Conservation (phyloP, 2,888 invertebrate genomes). For the Opisthograptis luteolata region DNA sequence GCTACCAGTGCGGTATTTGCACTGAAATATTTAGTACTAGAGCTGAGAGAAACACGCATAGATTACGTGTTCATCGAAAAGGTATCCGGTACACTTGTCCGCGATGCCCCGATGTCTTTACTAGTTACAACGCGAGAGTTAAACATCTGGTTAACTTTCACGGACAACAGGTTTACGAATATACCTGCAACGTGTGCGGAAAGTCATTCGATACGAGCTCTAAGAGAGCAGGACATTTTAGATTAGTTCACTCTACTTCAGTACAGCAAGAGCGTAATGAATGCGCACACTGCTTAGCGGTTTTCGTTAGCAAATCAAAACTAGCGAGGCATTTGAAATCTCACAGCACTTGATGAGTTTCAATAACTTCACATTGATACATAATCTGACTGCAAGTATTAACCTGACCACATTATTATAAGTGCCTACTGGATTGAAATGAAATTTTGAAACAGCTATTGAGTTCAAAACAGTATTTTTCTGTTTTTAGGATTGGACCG, state of each 20-base stretch:
- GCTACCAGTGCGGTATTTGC: constrained; percentile 70
- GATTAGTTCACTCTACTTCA: constrained; percentile 51
- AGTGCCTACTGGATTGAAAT: background rate
- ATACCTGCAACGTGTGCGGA: constrained; percentile 59
- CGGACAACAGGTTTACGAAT: constrained; percentile 55
- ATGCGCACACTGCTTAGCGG: constrained; percentile 57
- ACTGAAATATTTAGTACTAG: constrained; percentile 61
- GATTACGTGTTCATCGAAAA: constrained; percentile 61
- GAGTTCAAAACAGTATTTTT: constrained; percentile 35
- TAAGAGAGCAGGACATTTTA: constrained; percentile 63
- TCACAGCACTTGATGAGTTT: constrained; percentile 43
- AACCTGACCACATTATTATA: no score
- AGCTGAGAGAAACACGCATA: constrained; percentile 64
- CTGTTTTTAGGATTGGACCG: constrained; percentile 58
- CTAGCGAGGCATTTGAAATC: constrained; percentile 55
- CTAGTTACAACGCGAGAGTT: constrained; percentile 63
- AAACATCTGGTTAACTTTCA: constrained; percentile 70
- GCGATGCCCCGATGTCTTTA: constrained; percentile 67
- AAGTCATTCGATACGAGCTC: constrained; percentile 64
- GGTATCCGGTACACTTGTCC: constrained; percentile 72
- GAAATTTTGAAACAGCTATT: constrained; percentile 19
- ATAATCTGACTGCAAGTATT: background rate
- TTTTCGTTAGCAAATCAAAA: constrained; percentile 58
- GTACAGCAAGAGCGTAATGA: constrained; percentile 46
- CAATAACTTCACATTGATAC: background rate